Base-by-base conservation (phyloP, 2,797 vertebrate genomes). In the Hyperoplus lanceolatus region DNA sequence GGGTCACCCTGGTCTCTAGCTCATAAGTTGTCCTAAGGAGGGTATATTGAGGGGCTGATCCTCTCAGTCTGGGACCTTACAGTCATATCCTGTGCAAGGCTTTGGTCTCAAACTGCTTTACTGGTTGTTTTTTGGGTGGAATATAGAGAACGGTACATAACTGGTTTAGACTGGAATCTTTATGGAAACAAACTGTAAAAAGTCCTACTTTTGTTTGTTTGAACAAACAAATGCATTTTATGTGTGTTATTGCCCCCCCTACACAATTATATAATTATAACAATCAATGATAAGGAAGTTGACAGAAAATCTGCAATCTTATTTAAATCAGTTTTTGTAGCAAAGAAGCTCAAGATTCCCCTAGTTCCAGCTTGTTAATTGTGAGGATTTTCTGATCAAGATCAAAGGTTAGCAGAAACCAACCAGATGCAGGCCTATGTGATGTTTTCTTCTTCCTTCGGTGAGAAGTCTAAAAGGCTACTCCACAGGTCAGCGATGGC, bases 71-170 rank as follows among this genome's bases (percentile, higher is more conserved):
- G 90, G 87, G 84, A 87, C 90, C 91, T 83, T 82, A 55, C 64
- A 91, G 89, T 94, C 92, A 94, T 94, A 93, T 94, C 93, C 93
- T 93, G 94, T 94, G 84, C 73, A 54, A 75, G 77, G 87, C 83
- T 94, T 93, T 92, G 79, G 83, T 77, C 78, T 80, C 58, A 83
- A 88, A 85, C 83, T 63, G 39, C 85, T 85, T 82, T 59, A 70
- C 55, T 79, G 68, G 59, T 81, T 87, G 65, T 88, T 90, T 85
- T 85, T 84, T 86, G 63, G 78, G 61, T 88, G 82, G 83, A 87
- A 74, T 29, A 54, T 36, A 50, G 83, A 85, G 51, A 51, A 82
- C 46, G 6, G 62, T 66, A 39, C 55, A 10, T 65, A 75, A 61
- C 83, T 85, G 87, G 83, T 91, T 88, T 79, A 61, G 73, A 90